Base-by-base conservation (phyloP, 2,888 invertebrate genomes). In the Andrena trimmerana region DNA sequence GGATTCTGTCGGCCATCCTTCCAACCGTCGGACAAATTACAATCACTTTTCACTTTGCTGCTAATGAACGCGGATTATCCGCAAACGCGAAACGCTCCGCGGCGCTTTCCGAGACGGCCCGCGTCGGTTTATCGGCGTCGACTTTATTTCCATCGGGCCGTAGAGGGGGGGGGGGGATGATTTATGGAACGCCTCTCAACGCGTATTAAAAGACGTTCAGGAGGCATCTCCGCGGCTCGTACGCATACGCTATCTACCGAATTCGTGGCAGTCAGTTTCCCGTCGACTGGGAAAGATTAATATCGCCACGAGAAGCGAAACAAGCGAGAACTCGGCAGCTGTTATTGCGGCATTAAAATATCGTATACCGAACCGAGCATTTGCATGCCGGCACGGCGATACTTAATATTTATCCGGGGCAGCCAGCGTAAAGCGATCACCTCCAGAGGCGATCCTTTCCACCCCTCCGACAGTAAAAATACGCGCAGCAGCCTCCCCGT, bases 1-100 rank as follows among this genome's bases (percentile, higher is more conserved):
- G 86, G 86, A 85, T 85, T 78, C 80, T 73, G 57, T 72, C 70
- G 83, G 79, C 75, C 71, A 65, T 57, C 75, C 75, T 75, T 63
- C 75, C 63, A 57, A 57, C 57, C 62, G 66, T 63, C 71, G 36
- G 83, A 84, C 84, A 84, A 84, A 83, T 83, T 82, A 79, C 82
- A 84, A 84, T 84, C 82, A 84, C 84, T 84, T 84, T 84, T 84
- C 82, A 78, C 84, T 82, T 84, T 75, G 71, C 78, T 59, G 74
- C 82, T 82, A 84, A 84, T 78, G 82, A 82, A 82, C 78, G 60
- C 54, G 78, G 66, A 82, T 82, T 83, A 83, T 77, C 71, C 72
- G 71, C 76, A 50, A 70, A 52, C 24, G 16, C 52, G n/a, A 6
- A 27, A 33, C 27, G 24, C 27, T 33, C 63, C 1, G 4, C 52